phyloP scores from a whole-genome alignment of 2,797 vertebrate species.

The Zenarchopterus dispar region DNA sequence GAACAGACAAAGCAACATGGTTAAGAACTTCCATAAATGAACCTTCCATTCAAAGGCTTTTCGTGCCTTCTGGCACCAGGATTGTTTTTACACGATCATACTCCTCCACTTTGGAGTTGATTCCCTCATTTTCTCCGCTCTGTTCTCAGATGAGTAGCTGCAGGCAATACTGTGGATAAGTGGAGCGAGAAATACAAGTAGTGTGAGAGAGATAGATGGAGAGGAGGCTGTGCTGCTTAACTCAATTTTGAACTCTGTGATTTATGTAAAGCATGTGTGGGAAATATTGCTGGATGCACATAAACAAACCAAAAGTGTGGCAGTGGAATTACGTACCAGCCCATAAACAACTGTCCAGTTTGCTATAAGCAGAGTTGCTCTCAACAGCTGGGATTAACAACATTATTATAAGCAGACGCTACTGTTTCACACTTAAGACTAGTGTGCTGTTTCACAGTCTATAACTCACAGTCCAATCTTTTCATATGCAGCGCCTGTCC shows the following conservation, averaged over 20 bases:
- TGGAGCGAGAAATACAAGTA: constrained; percentile 57
- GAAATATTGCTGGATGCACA: constrained; percentile 5
- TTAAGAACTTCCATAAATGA: constrained; percentile 63
- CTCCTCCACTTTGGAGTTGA: constrained; percentile 65
- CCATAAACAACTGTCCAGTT: background rate
- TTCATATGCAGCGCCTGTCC: too few relatives aligned
- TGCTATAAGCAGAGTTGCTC: background rate
- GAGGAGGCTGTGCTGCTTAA: constrained; percentile 39
- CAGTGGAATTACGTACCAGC: constrained; percentile 1
- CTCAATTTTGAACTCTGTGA: constrained; percentile 43
- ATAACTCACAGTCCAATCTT: too few relatives aligned
- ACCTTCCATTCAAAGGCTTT: constrained; percentile 64
- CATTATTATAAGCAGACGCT: too few relatives aligned
- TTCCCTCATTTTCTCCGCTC: constrained; percentile 69
- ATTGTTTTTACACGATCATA: constrained; percentile 70
- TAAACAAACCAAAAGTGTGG: constrained; percentile 3
- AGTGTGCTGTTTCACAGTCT: too few relatives aligned
- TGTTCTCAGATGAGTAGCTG: constrained; percentile 70
- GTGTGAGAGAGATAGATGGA: constrained; percentile 39
- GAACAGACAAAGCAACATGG: constrained; percentile 47
- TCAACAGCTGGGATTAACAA: background rate
- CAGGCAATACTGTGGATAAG: constrained; percentile 64
- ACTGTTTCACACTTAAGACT: too few relatives aligned
- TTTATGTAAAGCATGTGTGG: constrained; percentile 44
- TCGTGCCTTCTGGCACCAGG: constrained; percentile 54